Percentiles rank a stretch among this genome's conserved stretches.
These are phyloP conservation scores for Pseudolaguvia tuberculata DNA, from an alignment of 2,113 vertebrate species.

Conservation along the genomic window DNA sequence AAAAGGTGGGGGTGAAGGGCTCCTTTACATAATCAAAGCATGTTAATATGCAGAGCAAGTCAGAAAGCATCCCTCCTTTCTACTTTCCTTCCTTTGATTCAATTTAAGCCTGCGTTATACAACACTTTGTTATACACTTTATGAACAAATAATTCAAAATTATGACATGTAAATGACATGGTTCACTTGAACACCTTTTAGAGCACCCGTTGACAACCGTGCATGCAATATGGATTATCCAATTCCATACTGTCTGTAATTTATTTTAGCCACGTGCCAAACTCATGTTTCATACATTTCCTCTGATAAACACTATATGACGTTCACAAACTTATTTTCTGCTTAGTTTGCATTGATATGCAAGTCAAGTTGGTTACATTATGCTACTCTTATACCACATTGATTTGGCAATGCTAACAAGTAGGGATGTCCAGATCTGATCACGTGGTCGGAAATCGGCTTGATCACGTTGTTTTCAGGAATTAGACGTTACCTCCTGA, in stretches of 20 bases:
- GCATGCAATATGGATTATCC: neutral
- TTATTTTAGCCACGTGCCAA: neutral
- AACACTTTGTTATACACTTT: neutral
- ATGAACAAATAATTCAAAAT: too few relatives aligned
- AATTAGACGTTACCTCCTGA: too few relatives aligned
- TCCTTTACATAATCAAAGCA: constrained; percentile 30
- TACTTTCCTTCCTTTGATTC: neutral
- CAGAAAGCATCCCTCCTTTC: neutral
- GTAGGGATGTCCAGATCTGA: too few relatives aligned
- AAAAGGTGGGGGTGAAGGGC: neutral
- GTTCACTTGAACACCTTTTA: too few relatives aligned
- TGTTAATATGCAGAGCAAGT: constrained; percentile 26
- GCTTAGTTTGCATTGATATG: too few relatives aligned
- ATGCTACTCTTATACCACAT: neutral
- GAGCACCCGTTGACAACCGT: neutral
- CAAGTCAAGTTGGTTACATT: neutral
- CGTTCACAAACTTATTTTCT: too few relatives aligned
- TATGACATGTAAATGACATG: too few relatives aligned
- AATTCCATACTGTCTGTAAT: neutral
- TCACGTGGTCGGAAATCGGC: too few relatives aligned
- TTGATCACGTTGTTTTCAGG: too few relatives aligned
- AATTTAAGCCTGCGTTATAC: neutral
- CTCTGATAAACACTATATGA: neutral
- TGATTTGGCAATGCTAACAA: neutral
- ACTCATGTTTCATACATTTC: neutral